Evolutionary conservation across 2,797 vertebrate genomes (phyloP).

Genomic region (Poeciliopsis paucimaculata): DNA sequence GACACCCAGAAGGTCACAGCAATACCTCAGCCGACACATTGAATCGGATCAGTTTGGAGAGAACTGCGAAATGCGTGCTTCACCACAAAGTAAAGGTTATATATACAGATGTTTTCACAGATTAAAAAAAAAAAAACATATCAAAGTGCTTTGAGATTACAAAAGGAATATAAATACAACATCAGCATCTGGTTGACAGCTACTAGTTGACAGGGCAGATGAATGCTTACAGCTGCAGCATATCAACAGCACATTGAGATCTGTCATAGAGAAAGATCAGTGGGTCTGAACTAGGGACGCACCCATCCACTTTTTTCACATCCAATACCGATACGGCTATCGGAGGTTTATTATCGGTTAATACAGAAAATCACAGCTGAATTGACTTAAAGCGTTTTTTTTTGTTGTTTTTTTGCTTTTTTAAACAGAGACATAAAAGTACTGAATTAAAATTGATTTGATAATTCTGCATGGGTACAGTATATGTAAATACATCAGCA

Average conservation of each 20-base stretch:
- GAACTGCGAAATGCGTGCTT: neutral
- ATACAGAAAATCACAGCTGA: too few species aligned
- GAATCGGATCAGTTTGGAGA: neutral
- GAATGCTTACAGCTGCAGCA: neutral
- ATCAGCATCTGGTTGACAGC: neutral
- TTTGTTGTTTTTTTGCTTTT: too few species aligned
- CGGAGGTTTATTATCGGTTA: too few species aligned
- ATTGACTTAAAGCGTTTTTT: too few species aligned
- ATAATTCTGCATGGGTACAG: too few species aligned
- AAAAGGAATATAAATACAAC: neutral
- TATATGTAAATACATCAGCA: too few species aligned
- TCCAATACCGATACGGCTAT: too few species aligned
- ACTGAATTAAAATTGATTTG: too few species aligned
- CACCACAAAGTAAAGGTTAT: neutral
- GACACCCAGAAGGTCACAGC: constrained; percentile 42
- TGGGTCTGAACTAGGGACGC: too few species aligned
- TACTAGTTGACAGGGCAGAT: neutral
- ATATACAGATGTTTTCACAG: neutral
- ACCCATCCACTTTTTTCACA: too few species aligned
- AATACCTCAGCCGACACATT: constrained; percentile 9
- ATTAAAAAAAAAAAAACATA: neutral
- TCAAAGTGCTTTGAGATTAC: neutral
- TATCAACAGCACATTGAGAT: neutral
- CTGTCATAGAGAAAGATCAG: neutral
- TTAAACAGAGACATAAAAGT: too few species aligned